Base-by-base conservation (phyloP, 2,113 vertebrate genomes). In the Eubucco bourcierii region DNA sequence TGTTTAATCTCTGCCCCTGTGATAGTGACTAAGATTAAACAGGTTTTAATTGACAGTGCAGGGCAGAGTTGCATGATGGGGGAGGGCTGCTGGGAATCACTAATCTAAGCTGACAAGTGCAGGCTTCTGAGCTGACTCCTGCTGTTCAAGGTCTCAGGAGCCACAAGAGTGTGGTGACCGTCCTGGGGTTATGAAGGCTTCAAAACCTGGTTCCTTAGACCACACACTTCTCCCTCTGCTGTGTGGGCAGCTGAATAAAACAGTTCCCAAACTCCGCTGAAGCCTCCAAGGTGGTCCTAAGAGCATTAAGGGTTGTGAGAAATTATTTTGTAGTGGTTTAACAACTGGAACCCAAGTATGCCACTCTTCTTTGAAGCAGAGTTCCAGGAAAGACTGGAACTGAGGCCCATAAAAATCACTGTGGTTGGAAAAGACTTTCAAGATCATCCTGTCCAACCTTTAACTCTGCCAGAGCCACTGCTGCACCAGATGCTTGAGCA, bases 1-100 rank as follows among this genome's bases (percentile, higher is more conserved):
- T 95, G 76, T 94, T 92, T 95, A 92, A 96, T 87, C 91, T 74
- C 77, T 83, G 67, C 14, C 2, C 19, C 10, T 67, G 34, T 86
- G 70, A 68, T 94, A 78, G 46, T 75, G 82, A 61, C 65, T 87
- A 83, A 94, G 84, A 93, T 95, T 77, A 86, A 95, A 74, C 80
- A 81, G 73, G 61, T 91, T 87, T 88, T 72, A 93, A 78, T 80
- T 88, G 92, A 84, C 72, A 83, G 33, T 41, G 15, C 80, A 86
- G 64, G 37, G 60, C 64, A 25, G 25, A 25, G 76, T 93, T 81
- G 77, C 72, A 2, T 81, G 84, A 20, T 4, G 65, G 68, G 52
- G 90, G 76, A 72, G 78, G 44, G 71, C 58, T 65, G 80, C 55
- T 81, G 73, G 67, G 68, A 74, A 79, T 91, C 75, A 52, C 84